These are phyloP conservation scores for Monomorium pharaonis DNA, from an alignment of 1,140 invertebrate genomes.

Conservation along the genomic window DNA sequence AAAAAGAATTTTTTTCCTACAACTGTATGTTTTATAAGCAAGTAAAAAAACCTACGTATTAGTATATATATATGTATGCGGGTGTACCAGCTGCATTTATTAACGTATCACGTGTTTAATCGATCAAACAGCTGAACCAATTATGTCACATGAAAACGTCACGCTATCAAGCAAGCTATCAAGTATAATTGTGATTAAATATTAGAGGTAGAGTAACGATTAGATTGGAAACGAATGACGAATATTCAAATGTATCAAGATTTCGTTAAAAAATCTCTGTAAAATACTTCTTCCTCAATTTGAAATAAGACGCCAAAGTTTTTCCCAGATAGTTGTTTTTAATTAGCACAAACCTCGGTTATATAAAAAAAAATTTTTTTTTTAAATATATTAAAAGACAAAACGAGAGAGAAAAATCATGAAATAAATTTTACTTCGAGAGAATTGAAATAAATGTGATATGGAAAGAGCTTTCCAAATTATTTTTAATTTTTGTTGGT, in stretches of 20 bases:
- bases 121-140: neutral
- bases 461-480: neutral
- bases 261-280: neutral
- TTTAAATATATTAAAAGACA: neutral
- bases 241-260: neutral
- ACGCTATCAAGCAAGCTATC: neutral
- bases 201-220: neutral
- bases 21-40: neutral
- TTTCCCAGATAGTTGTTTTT: neutral
- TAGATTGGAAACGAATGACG: neutral
- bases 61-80: neutral
- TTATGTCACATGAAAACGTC: neutral
- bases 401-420: neutral
- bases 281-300: neutral
- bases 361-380: neutral
- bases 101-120: neutral
- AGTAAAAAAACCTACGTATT: neutral
- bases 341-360: neutral
- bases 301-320: neutral
- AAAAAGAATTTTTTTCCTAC: neutral
- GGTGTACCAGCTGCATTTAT: neutral
- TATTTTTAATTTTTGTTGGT: conserved; percentile 16
- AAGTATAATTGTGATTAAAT: neutral
- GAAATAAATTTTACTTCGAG: neutral
- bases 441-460: neutral